Evolutionary conservation across 2,888 invertebrate species (phyloP).

Genomic region (Melinaea marsaeus): DNA sequence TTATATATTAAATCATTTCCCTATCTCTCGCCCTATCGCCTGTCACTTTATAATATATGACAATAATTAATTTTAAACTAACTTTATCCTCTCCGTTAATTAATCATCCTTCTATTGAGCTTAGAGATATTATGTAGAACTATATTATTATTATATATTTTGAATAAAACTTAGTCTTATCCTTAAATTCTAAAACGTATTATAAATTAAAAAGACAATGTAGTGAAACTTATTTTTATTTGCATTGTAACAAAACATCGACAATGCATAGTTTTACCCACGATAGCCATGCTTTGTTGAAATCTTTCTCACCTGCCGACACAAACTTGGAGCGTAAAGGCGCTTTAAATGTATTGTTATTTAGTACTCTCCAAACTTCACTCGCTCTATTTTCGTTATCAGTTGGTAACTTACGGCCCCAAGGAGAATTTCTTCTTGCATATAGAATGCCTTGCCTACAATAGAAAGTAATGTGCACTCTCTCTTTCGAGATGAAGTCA

Average conservation of each 20-base stretch:
- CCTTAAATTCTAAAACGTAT: too few species aligned
- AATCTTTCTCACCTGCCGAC: conserved; percentile 2
- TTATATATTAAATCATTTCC: too few species aligned
- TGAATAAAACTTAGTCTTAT: too few species aligned
- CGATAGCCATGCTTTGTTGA: conserved; percentile 1
- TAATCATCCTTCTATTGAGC: too few species aligned
- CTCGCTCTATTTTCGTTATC: conserved; percentile 8
- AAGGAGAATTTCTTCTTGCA: conserved; percentile 8
- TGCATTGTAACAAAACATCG: not conserved
- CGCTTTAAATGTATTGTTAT: conserved; percentile 9
- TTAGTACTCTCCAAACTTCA: conserved; percentile 9
- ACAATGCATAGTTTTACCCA: not conserved
- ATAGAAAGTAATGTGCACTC: not conserved
- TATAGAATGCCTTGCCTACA: conserved; percentile 12
- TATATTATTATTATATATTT: too few species aligned
- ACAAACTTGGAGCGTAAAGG: conserved; percentile 4
- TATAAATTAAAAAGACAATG: not conserved
- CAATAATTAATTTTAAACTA: too few species aligned
- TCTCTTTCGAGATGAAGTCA: too few species aligned
- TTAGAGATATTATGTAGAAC: too few species aligned
- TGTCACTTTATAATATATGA: too few species aligned
- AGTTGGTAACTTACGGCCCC: conserved; percentile 8
- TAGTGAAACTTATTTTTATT: not conserved
- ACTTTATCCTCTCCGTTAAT: too few species aligned
- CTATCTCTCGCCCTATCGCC: too few species aligned